Base-by-base conservation (phyloP, 2,888 invertebrate species). In the Therioaphis trifolii region DNA sequence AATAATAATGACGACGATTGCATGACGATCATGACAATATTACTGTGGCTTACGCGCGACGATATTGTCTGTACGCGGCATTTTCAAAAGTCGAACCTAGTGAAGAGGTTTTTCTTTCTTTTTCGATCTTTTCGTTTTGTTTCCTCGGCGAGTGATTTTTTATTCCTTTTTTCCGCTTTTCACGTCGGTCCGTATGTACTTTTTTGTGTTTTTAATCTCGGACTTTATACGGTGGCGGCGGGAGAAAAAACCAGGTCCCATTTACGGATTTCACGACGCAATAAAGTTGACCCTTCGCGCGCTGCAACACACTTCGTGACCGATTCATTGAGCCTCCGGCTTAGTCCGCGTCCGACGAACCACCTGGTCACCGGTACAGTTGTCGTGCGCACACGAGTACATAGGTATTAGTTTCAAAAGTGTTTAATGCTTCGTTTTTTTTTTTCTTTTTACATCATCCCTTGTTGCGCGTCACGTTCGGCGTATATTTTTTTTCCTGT, bases 241-340 rank as follows among this genome's bases (percentile, higher is more conserved):
- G n/a, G n/a, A n/a, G n/a, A n/a, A n/a, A n/a, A n/a, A n/a, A 18
- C 49, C n/a, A 1, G 68, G 58, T 46, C 61, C 61, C 55, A 55
- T 69, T 69, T 46, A 43, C 43, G 55, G 79, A 80, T 80, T 61
- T 71, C 35, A 24, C 29, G 46, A 46, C 69, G 58, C 46, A 58
- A 80, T 71, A 61, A 29, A 61, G 58, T 7, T 80, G 69, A 71
- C 71, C 69, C 71, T 18, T 77, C 43, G 43, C 7, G 58, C 21
- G 69, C n/a, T n/a, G n/a, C n/a, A n/a, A n/a, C n/a, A n/a, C 58
- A 61, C 43, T 80, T 71, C 55, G 79, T 80, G 80, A 80, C 71
- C 71, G 71, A 71, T 29, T 80, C 71, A 29, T 80, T 46, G 58
- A 71, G 58, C 68, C 71, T n/a, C 27, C 4, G 69, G 79, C 69